Percentiles rank a stretch among this genome's conserved stretches.
phyloP scores from a whole-genome alignment of 2,888 invertebrate genomes.

The Diarsia mendica region DNA sequence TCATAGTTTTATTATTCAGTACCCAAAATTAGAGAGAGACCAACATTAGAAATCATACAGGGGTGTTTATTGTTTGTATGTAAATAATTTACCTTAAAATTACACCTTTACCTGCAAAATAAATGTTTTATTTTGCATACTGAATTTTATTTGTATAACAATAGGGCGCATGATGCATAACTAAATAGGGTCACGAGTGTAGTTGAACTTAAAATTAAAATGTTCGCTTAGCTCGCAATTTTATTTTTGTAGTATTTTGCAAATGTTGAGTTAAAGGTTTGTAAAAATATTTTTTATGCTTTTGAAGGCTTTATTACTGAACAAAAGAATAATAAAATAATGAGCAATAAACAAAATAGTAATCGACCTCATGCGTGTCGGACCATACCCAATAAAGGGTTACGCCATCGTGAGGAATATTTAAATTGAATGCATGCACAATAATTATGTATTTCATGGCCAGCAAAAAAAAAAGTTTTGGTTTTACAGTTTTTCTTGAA shows the following conservation, averaged over 20 bases:
- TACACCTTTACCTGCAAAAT: background rate
- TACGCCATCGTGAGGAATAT: background rate
- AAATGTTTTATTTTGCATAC: conserved; percentile 12
- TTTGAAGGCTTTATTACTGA: background rate
- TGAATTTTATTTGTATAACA: conserved; percentile 6
- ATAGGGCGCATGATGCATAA: conserved; percentile 1
- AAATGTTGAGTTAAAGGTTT: background rate
- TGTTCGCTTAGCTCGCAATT: too few species aligned
- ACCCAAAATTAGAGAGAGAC: background rate
- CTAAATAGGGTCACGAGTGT: conserved; percentile 1
- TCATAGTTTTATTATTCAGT: background rate
- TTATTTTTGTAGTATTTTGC: too few species aligned
- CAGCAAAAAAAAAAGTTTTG: too few species aligned
- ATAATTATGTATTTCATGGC: too few species aligned
- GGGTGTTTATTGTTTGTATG: background rate
- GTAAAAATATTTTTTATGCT: background rate
- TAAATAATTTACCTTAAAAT: conserved; percentile 20
- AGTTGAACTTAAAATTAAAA: background rate
- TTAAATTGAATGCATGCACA: background rate
- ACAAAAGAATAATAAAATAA: background rate
- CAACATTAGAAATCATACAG: background rate
- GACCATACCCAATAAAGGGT: background rate
- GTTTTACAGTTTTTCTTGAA: background rate
- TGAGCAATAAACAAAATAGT: background rate
- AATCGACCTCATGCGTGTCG: background rate